These are phyloP conservation scores for Nomada goodeniana DNA, from an alignment of 2,888 invertebrate species.

Conservation along the genomic window DNA sequence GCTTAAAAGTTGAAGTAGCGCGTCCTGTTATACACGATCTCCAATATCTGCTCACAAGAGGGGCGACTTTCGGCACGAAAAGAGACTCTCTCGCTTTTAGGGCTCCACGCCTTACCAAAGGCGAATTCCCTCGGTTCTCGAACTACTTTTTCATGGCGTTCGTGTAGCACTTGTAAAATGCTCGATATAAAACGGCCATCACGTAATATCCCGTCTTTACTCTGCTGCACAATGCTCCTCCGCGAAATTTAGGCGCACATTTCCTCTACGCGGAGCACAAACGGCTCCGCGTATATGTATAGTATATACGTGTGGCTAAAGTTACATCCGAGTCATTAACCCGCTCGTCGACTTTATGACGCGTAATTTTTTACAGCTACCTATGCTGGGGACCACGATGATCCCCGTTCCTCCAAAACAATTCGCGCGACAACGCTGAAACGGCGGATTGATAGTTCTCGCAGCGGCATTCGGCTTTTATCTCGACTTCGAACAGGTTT, in stretches of 20 bases:
- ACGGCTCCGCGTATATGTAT: neutral
- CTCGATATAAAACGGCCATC: conserved; percentile 19
- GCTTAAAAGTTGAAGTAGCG: neutral
- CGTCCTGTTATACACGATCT: neutral
- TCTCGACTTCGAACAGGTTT: neutral
- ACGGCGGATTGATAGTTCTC: neutral
- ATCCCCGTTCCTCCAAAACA: neutral
- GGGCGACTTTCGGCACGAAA: neutral
- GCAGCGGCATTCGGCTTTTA: neutral
- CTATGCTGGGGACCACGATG: neutral
- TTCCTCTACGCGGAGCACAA: neutral
- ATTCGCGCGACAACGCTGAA: neutral
- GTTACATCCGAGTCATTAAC: conserved; percentile 25
- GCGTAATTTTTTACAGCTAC: neutral
- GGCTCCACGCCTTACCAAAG: conserved; percentile 19
- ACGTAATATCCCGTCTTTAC: conserved; percentile 33
- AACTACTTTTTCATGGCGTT: conserved; percentile 44
- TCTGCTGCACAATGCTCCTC: conserved; percentile 15
- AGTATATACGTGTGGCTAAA: conserved; percentile 1
- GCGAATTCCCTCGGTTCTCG: conserved; percentile 38
- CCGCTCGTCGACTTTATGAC: conserved; percentile 2
- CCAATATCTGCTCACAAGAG: neutral
- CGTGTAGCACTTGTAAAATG: conserved; percentile 42
- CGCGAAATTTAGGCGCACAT: conserved; percentile 37
- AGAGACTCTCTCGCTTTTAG: neutral